Evolutionary conservation across 2,888 invertebrate genomes (phyloP).

Genomic region (Polydrusus pterygomalis): DNA sequence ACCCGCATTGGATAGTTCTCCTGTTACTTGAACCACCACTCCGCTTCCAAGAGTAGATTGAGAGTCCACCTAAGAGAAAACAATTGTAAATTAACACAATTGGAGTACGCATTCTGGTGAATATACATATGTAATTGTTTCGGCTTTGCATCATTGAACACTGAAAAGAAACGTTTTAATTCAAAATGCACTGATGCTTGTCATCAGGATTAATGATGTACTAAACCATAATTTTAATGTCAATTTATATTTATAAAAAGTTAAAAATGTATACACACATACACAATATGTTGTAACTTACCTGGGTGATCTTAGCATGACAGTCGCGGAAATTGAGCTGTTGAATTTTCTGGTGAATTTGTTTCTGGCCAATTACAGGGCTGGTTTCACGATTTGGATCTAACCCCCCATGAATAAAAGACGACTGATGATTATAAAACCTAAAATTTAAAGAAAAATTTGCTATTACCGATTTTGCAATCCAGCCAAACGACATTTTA

Average conservation of each 20-base stretch:
- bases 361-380: conserved; percentile 92
- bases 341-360: conserved; percentile 96
- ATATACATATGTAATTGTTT: too few species aligned
- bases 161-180: too few species aligned
- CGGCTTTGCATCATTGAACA: too few species aligned
- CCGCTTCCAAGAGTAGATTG: conserved; percentile 92
- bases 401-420: conserved; percentile 95
- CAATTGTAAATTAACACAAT: too few species aligned
- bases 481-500: too few species aligned
- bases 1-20: conserved; percentile 96
- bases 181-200: too few species aligned
- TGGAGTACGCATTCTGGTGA: too few species aligned
- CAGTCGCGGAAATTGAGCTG: conserved; percentile 97
- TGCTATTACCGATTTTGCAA: neutral
- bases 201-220: too few species aligned
- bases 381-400: conserved; percentile 89
- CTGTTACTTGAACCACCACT: conserved; percentile 97
- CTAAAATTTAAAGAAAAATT: conserved; percentile 71
- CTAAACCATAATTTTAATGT: too few species aligned
- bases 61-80: conserved; percentile 50
- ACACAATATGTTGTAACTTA: conserved; percentile 6
- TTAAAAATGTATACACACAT: too few species aligned
- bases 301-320: conserved; percentile 96
- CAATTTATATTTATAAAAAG: too few species aligned
- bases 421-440: conserved; percentile 97